Conservation (phyloP, 2,888 invertebrate genomes). For the Ceraclea dissimilis region DNA sequence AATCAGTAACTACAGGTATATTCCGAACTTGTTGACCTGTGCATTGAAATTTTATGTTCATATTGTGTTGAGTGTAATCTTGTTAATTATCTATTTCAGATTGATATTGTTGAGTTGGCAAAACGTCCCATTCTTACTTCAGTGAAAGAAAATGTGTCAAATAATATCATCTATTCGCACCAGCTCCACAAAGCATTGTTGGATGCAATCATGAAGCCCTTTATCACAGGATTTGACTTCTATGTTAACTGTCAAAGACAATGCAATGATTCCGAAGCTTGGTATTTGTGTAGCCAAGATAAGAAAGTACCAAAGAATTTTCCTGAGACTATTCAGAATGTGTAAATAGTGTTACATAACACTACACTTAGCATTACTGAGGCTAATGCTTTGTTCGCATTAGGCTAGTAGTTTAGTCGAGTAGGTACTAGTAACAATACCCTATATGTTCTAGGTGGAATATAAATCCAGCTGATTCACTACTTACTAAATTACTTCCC, state of each 20-base stretch:
- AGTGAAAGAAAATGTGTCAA: conserved; percentile 42
- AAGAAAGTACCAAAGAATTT: conserved; percentile 43
- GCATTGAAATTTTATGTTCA: no score
- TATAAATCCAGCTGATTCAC: no score
- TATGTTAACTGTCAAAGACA: conserved; percentile 40
- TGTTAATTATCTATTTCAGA: conserved; percentile 30
- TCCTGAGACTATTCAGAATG: conserved; percentile 27
- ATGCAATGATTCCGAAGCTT: conserved; percentile 44
- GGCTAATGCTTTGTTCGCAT: no score
- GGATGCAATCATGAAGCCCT: conserved; percentile 43
- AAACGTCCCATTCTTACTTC: conserved; percentile 38
- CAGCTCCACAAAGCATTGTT: conserved; percentile 42
- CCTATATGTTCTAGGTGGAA: no score
- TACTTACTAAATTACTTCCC: no score
- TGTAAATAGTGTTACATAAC: background rate
- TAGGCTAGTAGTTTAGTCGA: no score
- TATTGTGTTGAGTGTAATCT: background rate
- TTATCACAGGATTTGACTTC: conserved; percentile 42
- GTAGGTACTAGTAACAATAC: no score
- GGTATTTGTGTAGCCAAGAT: conserved; percentile 42
- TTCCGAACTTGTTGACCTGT: no score
- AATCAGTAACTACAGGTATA: no score
- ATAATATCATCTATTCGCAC: conserved; percentile 42
- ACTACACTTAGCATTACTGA: no score
- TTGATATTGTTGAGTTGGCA: conserved; percentile 42